Conservation (phyloP, 2,888 invertebrate species). For the Pristionchus japonicus region DNA sequence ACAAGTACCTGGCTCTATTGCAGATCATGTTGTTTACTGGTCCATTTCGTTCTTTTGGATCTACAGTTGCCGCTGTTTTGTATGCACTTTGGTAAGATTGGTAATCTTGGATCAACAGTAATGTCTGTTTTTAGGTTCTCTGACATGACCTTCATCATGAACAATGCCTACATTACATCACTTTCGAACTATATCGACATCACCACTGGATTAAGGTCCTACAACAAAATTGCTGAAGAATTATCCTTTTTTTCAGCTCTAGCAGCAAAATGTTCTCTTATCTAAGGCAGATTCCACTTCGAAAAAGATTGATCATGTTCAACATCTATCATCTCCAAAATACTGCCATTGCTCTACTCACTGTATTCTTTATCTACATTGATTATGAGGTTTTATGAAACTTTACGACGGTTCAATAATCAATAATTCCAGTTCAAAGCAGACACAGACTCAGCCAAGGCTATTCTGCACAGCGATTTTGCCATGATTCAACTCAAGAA, state of each 20-base stretch:
- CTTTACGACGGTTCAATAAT: background rate
- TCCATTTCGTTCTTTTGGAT: background rate
- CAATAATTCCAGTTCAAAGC: background rate
- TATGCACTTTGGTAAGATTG: background rate
- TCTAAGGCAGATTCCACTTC: background rate
- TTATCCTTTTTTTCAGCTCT: background rate
- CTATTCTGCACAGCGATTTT: background rate
- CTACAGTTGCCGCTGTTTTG: background rate
- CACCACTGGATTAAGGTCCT: background rate
- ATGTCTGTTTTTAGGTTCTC: no score
- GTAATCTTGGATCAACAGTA: background rate
- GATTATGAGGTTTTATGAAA: background rate
- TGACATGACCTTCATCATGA: background rate
- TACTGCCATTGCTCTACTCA: background rate
- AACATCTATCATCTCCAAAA: background rate
- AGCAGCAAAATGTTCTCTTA: background rate
- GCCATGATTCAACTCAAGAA: conserved; percentile 18
- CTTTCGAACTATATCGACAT: background rate
- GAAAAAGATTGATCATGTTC: background rate
- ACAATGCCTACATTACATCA: background rate
- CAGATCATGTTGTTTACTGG: background rate
- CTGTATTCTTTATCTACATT: conserved; percentile 1
- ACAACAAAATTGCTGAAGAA: background rate
- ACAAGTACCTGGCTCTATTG: background rate
- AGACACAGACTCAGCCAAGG: background rate